Evolutionary conservation across 2,797 vertebrate genomes (phyloP), one percentile per base, ranked within the genome.

Genomic region (Enteromius argenteus): DNA sequence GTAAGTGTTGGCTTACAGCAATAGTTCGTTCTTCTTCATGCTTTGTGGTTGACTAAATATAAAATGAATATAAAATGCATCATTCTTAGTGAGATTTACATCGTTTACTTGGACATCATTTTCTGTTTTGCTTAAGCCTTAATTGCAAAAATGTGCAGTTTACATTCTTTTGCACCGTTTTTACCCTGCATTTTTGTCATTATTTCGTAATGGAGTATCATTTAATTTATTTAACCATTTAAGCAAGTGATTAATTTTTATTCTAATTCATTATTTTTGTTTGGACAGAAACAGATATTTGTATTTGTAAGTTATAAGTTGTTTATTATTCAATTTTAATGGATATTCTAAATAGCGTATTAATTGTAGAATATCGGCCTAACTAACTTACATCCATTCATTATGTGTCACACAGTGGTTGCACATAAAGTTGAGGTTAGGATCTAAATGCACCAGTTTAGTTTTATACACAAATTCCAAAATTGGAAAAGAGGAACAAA

Each of bases 21-120:
- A 3, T 46, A 74, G 72, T 68, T 39, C 39, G 72, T 68, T 39
- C 39, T 76, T 74, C 76, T 79, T 85, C 37, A 68, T 74, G 74
- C 53, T 60, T 76, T 60, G 53, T 76, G 51, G 35, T 35, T 64
- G 69, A 58, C 42, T 69, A 64, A 60, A 51, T 74, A 69, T 73
- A 8, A 64, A 32, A 64, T 32, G 2, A 64, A 64, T 64, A 64
- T 32, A 64, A 64, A 64, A 30, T 62, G 23, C 58, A 30, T 62
- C 6, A 58, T 21, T 75, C 51, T 39, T 44, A 17, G 37, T 10
- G 2, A 62, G n/a, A 30, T 42, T 44, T 77, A 27, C 37, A 76
- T 76, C 58, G 35, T 39, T 67, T 58, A 10, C 13, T 17, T 17
- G 5, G 0, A 58, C 21, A 9, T 27, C 0, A 42, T 76, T 58